phyloP scores from a whole-genome alignment of 2,888 invertebrate genomes.

The Eueremaeus valkanovi region DNA sequence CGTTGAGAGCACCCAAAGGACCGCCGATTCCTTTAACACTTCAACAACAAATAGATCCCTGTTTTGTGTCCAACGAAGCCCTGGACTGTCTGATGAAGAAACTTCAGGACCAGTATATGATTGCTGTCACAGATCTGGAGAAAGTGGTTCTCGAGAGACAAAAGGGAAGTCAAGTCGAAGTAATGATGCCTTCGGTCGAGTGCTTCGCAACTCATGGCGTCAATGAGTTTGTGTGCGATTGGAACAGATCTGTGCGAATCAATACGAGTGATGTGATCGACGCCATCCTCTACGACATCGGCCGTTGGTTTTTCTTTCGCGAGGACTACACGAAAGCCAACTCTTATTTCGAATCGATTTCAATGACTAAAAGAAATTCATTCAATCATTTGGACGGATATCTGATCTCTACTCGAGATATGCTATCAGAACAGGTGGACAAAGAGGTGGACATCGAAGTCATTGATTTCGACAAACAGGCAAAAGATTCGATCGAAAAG shows the following conservation, averaged over 20 bases:
- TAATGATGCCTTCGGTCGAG: conserved; percentile 35
- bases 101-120: conserved; percentile 22
- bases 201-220: conserved; percentile 34
- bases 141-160: conserved; percentile 40
- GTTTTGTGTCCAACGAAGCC: conserved; percentile 39
- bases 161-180: neutral
- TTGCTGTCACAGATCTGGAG: conserved; percentile 38
- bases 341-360: conserved; percentile 41
- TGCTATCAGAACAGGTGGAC: neutral
- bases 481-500: conserved; percentile 22
- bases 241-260: conserved; percentile 24
- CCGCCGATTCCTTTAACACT: conserved; percentile 24
- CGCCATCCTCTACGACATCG: conserved; percentile 44
- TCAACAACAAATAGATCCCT: conserved; percentile 41
- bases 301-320: conserved; percentile 46
- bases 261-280: conserved; percentile 31
- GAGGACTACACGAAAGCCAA: conserved; percentile 46
- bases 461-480: conserved; percentile 28
- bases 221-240: conserved; percentile 36
- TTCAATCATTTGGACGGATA: conserved; percentile 39
- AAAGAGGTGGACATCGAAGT: conserved; percentile 19
- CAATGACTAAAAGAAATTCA: neutral
- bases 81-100: conserved; percentile 42
- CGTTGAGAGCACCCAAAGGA: conserved; percentile 31
- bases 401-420: conserved; percentile 21